These are phyloP conservation scores for Oenanthe melanoleuca DNA, from an alignment of 2,113 vertebrate genomes.

Conservation along the genomic window DNA sequence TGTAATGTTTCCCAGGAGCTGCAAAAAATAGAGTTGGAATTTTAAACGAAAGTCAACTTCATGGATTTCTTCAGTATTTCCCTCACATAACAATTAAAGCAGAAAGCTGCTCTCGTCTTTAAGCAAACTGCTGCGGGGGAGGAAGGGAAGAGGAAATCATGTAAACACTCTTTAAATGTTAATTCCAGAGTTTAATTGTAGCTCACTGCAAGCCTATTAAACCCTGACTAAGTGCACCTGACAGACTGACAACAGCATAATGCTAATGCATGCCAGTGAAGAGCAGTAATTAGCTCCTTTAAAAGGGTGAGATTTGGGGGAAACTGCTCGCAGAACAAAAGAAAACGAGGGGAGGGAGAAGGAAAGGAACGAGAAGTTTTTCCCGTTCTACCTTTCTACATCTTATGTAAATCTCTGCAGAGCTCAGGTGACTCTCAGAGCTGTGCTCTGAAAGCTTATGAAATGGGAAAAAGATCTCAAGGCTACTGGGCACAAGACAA, in stretches of 20 bases:
- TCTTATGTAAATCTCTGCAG: background rate
- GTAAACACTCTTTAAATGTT: constrained; percentile 70
- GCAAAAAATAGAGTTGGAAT: background rate
- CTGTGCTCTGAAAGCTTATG: background rate
- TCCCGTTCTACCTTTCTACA: background rate
- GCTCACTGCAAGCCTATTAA: constrained; percentile 68
- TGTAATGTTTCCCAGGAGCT: background rate
- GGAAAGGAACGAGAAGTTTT: background rate
- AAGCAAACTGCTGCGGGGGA: constrained; percentile 43
- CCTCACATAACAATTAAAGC: background rate
- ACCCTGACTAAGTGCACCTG: constrained; percentile 69
- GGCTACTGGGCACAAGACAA: background rate
- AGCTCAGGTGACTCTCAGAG: background rate
- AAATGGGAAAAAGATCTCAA: background rate
- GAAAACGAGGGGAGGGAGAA: background rate
- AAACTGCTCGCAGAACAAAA: constrained; percentile 55
- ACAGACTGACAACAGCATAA: constrained; percentile 72
- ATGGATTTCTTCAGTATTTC: background rate
- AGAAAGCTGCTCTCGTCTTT: constrained; percentile 2
- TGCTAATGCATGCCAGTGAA: constrained; percentile 60
- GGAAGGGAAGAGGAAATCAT: constrained; percentile 48
- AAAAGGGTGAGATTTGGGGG: constrained; percentile 39
- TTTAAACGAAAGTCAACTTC: background rate
- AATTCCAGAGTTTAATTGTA: constrained; percentile 72
- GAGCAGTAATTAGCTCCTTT: constrained; percentile 61